Evolutionary conservation across 2,888 invertebrate genomes (phyloP), one percentile per base, ranked within the genome.

Genomic region (Agrotis exclamationis): DNA sequence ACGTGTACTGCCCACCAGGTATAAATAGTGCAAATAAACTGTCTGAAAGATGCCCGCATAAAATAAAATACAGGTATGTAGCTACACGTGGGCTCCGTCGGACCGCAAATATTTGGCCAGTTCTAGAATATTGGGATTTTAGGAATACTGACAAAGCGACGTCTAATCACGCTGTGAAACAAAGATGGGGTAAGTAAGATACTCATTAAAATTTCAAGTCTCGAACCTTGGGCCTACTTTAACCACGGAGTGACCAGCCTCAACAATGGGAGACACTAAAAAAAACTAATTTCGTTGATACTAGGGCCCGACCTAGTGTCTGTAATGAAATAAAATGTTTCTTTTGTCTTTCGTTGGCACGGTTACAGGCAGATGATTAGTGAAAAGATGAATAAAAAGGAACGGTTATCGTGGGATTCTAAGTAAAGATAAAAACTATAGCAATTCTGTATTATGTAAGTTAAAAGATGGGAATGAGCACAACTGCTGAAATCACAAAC

Each of bases 81-180:
- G 13, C 24, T 50, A 47, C 24, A 33, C 50, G 53, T 62, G 54
- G n/a, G 57, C n/a, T 3, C 48, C 22, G 64, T 62, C 72, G 59
- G 69, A 75, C 71, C 73, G 66, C 82, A 82, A 84, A 82, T 80
- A 87, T 89, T 88, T 87, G 78, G 64, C 63, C 70, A 82, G 75
- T 70, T 63, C 75, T 74, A 71, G 67, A 77, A 79, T 77, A 75
- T 53, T 60, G 65, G 39, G 11, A 39, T 39, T 11, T 70, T 63
- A 69, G n/a, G 73, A 76, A 63, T 75, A 76, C 74, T 78, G 66
- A 79, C 82, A 82, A 67, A 82, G 75, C 81, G 80, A 80, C 74
- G 76, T 68, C 82, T 85, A 86, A 86, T 84, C 78, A 82, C 80
- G 76, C 67, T 79, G 76, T 82, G 60, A 64, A 76, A 82, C 80